phyloP scores from a whole-genome alignment of 1,140 invertebrate genomes.

The Drosophila funebris region DNA sequence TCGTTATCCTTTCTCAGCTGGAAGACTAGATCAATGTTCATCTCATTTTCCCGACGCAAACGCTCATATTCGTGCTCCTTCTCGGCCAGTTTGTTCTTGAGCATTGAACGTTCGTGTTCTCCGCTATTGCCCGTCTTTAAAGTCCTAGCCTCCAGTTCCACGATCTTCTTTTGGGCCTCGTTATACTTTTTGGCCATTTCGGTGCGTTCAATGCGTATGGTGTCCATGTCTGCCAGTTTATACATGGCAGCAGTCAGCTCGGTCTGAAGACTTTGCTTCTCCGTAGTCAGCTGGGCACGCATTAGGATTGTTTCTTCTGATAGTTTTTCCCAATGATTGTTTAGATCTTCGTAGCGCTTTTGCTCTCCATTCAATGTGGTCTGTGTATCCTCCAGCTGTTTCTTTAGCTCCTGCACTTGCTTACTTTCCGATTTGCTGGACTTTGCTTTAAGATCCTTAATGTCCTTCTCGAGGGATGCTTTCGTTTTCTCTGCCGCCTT shows the following conservation, averaged over 20 bases:
- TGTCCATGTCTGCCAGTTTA: constrained; percentile 71
- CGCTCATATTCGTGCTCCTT: constrained; percentile 90
- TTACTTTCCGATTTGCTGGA: constrained; percentile 81
- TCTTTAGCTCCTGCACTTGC: constrained; percentile 88
- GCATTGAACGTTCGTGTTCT: constrained; percentile 87
- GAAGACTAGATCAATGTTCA: constrained; percentile 89
- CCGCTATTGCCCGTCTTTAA: constrained; percentile 84
- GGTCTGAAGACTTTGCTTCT: constrained; percentile 89
- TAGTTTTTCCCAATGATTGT: constrained; percentile 91
- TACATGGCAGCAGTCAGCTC: constrained; percentile 65
- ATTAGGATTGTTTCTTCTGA: constrained; percentile 92
- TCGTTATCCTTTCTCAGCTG: constrained; percentile 90
- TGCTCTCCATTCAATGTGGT: constrained; percentile 87
- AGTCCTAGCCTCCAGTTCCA: constrained; percentile 74
- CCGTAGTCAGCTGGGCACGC: constrained; percentile 90
- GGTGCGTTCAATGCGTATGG: constrained; percentile 68
- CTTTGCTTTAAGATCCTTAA: constrained; percentile 85
- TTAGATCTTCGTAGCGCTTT: constrained; percentile 91
- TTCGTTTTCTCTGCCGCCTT: constrained; percentile 85
- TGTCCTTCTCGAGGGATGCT: constrained; percentile 84
- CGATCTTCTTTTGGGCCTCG: constrained; percentile 87
- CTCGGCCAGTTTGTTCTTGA: constrained; percentile 89
- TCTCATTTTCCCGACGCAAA: constrained; percentile 89
- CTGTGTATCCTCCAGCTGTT: constrained; percentile 86
- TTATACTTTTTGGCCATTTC: constrained; percentile 87